A percentile compares a stretch with the other conserved stretches of the same genome.
Conservation (phyloP, 2,113 vertebrate species). For the Hippolais icterina region DNA sequence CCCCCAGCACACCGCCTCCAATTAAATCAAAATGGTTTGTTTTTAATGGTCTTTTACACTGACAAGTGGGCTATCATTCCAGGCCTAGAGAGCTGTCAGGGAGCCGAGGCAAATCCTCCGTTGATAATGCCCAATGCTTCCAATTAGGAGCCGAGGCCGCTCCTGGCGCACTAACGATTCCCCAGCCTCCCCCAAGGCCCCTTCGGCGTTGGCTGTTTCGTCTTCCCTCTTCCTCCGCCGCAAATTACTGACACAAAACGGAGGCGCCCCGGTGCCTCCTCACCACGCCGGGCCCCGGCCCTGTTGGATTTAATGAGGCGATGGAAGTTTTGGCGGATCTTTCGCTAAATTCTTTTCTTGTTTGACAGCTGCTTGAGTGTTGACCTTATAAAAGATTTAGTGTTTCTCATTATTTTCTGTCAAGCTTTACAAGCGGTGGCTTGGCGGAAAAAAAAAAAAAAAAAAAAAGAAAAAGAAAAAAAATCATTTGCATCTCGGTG, state of each 20-base stretch:
- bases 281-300: slow-evolving; percentile 84
- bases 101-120: slow-evolving; percentile 94
- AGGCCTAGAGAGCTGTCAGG: slow-evolving; percentile 97
- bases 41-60: slow-evolving; percentile 99
- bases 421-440: slow-evolving; percentile 92
- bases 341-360: slow-evolving; percentile 99
- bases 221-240: slow-evolving; percentile 75
- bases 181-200: slow-evolving; percentile 84
- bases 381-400: slow-evolving; percentile 99
- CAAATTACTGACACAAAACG: slow-evolving; percentile 99
- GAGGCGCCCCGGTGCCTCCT: slow-evolving; percentile 80
- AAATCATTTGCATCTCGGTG: slow-evolving; percentile 90
- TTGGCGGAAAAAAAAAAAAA: slow-evolving; percentile 66
- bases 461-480: neutral
- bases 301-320: slow-evolving; percentile 99
- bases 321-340: slow-evolving; percentile 94
- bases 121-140: slow-evolving; percentile 99
- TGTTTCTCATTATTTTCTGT: slow-evolving; percentile 99
- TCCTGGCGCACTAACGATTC: slow-evolving; percentile 93
- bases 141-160: slow-evolving; percentile 94
- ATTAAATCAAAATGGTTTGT: slow-evolving; percentile 99
- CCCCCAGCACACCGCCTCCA: slow-evolving; percentile 89
- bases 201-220: slow-evolving; percentile 71
- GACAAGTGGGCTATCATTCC: slow-evolving; percentile 99
- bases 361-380: slow-evolving; percentile 99